phyloP scores from a whole-genome alignment of 2,797 vertebrate species.

The Anguilla marmorata region DNA sequence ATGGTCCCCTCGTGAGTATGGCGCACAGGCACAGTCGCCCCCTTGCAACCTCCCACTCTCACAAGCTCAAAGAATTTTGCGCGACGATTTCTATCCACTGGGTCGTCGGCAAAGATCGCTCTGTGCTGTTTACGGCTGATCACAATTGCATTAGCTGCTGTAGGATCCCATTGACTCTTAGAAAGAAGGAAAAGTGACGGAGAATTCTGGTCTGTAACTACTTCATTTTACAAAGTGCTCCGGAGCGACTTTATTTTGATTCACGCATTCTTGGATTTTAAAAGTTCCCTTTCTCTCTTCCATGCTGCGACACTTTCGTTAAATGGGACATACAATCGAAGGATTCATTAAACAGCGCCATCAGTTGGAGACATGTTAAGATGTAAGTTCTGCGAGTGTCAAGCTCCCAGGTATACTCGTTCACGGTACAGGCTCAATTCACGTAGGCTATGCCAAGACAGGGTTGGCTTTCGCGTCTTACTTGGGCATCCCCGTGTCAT shows the following conservation, averaged over 20 bases:
- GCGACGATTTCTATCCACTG: constrained; percentile 34
- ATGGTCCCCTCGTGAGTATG: constrained; percentile 58
- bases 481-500: background rate
- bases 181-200: background rate
- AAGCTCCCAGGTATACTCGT: background rate
- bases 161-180: background rate
- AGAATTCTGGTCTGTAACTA: background rate
- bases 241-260: background rate
- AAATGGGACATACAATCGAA: constrained; percentile 3
- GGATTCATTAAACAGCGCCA: constrained; percentile 1
- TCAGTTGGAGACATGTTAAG: background rate
- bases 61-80: constrained; percentile 59
- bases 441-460: background rate
- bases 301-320: background rate
- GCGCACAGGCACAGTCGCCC: constrained; percentile 39
- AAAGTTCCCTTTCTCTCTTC: background rate
- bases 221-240: background rate
- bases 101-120: constrained; percentile 42
- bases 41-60: constrained; percentile 33
- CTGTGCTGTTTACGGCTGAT: background rate
- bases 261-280: background rate
- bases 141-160: constrained; percentile 1
- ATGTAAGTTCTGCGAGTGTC: constrained; percentile 28
- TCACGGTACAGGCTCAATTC: background rate
- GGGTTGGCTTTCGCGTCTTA: background rate